Evolutionary conservation across 2,888 invertebrate genomes (phyloP), one percentile per base, ranked within the genome.

Genomic region (Bugula neritina): DNA sequence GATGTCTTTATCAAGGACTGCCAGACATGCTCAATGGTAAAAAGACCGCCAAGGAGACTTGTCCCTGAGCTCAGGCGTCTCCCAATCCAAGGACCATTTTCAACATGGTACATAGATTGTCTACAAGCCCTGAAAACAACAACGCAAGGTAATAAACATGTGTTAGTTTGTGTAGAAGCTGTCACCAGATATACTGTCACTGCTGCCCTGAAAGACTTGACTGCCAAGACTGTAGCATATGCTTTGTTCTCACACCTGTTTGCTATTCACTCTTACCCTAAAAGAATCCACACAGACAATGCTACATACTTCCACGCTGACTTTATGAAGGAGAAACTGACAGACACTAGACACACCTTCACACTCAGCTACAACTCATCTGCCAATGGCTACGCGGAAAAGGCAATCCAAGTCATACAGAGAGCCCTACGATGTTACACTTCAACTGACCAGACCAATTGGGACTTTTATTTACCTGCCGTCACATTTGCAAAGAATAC

Each of bases 121-220:
- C 57, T 57, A 23, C 57, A 57, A 23, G 5, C n/a, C 5, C 57
- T 57, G 23, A 57, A 57, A n/a, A 27, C 27, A 13, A 57, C 57
- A 13, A 21, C n/a, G 23, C 23, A 57, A n/a, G 57, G 57, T 5
- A 57, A 57, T 57, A 57, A 57, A n/a, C 57, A 57, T 57, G 57
- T 57, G 23, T 23, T 57, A 23, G 57, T 57, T 5, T 57, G 57
- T n/a, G 27, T 57, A 10, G 57, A 57, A 57, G 57, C 57, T 25
- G 57, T 57, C 5, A 57, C 57, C n/a, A 57, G 57, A n/a, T 57
- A 17, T 21, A 57, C 27, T 5, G 23, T 57, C 3, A 27, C 57
- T 13, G 57, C n/a, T 21, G 23, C 57, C 5, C 10, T 57, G n/a
- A 52, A 52, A 52, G 21, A 52, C 21, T 21, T n/a, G n/a, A n/a